phyloP scores from a whole-genome alignment of 2,888 invertebrate genomes.

The Xestia xanthographa region DNA sequence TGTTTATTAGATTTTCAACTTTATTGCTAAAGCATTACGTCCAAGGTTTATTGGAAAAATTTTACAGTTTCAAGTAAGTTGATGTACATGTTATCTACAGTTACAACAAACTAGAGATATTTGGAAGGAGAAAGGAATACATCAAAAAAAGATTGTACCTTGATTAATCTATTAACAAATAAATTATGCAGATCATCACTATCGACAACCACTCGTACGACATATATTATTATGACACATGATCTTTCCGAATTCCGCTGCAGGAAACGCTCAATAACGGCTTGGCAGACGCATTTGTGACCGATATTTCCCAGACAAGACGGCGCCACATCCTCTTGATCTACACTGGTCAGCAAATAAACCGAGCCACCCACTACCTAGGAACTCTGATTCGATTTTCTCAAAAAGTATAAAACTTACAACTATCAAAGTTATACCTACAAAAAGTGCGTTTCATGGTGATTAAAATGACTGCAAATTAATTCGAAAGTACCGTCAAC shows the following conservation, averaged over 20 bases:
- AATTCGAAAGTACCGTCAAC: too few relatives aligned
- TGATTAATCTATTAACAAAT: not conserved
- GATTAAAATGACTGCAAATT: too few relatives aligned
- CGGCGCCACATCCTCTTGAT: slow-evolving; percentile 1
- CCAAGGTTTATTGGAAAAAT: too few relatives aligned
- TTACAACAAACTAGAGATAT: not conserved
- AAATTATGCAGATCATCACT: not conserved
- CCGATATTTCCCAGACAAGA: slow-evolving; percentile 1
- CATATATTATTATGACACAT: not conserved
- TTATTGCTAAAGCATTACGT: too few relatives aligned
- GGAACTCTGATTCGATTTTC: too few relatives aligned
- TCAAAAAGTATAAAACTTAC: too few relatives aligned
- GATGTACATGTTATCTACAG: not conserved
- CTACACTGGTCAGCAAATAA: too few relatives aligned
- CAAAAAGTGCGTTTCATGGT: too few relatives aligned
- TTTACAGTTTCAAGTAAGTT: too few relatives aligned
- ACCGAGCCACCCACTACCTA: too few relatives aligned
- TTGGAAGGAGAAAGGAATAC: not conserved
- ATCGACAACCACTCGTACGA: not conserved
- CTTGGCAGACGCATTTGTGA: slow-evolving; percentile 15
- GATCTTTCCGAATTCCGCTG: not conserved
- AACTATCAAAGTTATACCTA: too few relatives aligned
- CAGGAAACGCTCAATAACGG: not conserved
- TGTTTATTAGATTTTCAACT: too few relatives aligned
- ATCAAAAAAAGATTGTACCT: not conserved